Base-by-base conservation (phyloP, 2,797 vertebrate species). In the Masticophis lateralis region DNA sequence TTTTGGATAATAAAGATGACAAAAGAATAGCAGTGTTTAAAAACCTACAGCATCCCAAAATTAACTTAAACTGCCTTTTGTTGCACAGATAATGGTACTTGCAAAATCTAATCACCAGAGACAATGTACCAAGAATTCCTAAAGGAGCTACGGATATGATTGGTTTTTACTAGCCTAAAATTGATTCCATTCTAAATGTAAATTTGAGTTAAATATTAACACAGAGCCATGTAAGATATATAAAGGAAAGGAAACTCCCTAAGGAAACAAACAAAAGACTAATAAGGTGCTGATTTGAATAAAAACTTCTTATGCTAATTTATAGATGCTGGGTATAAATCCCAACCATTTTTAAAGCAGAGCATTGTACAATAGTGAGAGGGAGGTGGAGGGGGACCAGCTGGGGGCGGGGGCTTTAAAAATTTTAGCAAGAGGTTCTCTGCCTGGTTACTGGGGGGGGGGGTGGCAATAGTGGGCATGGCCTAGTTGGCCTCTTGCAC, bases 51-150 rank as follows among this genome's bases (percentile, higher is more conserved):
- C 59, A 66, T 63, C 89, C 57, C 66, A 66, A 60, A 90, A 90
- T 90, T 55, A 87, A 87, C 37, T 87, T 47, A 47, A 83, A 83
- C 74, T 83, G 74, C 74, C 37, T 83, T 83, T 87, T 87, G 86
- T 56, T 87, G 16, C 53, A 57, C 86, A 87, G 86, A 87, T 87
- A 87, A 87, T 87, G n/a, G n/a, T 27, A 32, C 55, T n/a, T 56
- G 55, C 13, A n/a, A 87, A 87, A 87, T 55, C 55, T 87, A 87
- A 87, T 87, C 55, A 87, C 27, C 10, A 55, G 18, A 57, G 86
- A 57, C 55, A 59, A 89, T 22, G n/a, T 89, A 32, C 56, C n/a
- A 88, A 20, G 55, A 59, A 88, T 88, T 63, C 37, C 43, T 28
- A 51, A 28, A 47, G 88, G 43, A 66, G 18, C 4, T 3, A 51